Percentiles rank a stretch among this genome's conserved stretches.
phyloP scores from a whole-genome alignment of 2,888 invertebrate species.

The Cacoxenus indagator region DNA sequence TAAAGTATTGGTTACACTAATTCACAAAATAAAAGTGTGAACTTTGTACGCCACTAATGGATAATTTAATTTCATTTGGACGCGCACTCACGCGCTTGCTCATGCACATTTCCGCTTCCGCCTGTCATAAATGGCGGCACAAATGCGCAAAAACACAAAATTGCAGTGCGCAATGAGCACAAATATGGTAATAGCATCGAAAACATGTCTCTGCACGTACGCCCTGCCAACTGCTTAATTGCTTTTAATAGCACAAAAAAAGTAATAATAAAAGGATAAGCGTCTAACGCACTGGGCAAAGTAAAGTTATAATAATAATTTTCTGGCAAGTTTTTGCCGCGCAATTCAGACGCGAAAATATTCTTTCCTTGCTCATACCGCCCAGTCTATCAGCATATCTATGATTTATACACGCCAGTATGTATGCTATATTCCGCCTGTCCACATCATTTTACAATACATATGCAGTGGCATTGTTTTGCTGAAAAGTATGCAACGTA shows the following conservation, averaged over 20 bases:
- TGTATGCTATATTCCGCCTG: too few species aligned
- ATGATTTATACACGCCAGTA: too few species aligned
- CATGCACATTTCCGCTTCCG: neutral
- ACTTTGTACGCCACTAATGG: slow-evolving; percentile 9
- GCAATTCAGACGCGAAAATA: slow-evolving; percentile 40
- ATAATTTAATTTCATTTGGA: slow-evolving; percentile 10
- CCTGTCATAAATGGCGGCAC: neutral
- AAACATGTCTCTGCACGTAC: neutral
- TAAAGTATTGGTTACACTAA: too few species aligned
- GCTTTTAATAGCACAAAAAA: neutral
- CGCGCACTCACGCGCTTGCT: neutral
- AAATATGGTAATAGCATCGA: neutral
- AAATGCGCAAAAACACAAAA: slow-evolving; percentile 3
- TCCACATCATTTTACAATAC: too few species aligned
- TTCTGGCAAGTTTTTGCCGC: slow-evolving; percentile 54
- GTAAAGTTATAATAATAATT: slow-evolving; percentile 45
- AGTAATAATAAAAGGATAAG: neutral
- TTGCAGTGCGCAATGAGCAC: neutral
- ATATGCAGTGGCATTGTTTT: neutral
- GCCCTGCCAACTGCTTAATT: neutral
- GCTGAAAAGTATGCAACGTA: neutral
- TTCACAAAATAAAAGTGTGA: neutral
- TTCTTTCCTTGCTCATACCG: too few species aligned
- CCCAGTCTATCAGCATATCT: too few species aligned
- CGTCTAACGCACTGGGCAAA: neutral